phyloP scores from a whole-genome alignment of 2,797 vertebrate genomes.

The Artibeus lituratus region DNA sequence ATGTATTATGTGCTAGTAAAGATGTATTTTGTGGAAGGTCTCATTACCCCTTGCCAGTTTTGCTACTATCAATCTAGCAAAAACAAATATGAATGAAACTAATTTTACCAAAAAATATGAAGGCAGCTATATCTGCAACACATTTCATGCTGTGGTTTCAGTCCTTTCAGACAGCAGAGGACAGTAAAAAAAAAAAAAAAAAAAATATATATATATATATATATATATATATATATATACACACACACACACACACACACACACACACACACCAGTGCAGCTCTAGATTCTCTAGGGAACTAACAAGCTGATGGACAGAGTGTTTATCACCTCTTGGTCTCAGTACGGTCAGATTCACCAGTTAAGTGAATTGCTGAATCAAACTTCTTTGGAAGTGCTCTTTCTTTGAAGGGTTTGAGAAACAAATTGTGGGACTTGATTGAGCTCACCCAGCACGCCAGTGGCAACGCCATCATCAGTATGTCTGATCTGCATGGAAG shows the following conservation, averaged over 20 bases:
- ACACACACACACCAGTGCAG: neutral
- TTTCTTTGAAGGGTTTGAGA: neutral
- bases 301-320: neutral
- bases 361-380: neutral
- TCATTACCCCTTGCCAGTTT: slow-evolving; percentile 51
- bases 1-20: slow-evolving; percentile 48
- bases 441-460: neutral
- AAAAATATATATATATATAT: neutral
- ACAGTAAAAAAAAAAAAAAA: neutral
- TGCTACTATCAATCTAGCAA: slow-evolving; percentile 52
- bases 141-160: neutral
- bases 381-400: neutral
- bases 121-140: neutral
- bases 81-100: slow-evolving; percentile 56
- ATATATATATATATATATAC: too few relatives aligned
- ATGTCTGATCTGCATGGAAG: neutral
- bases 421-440: neutral
- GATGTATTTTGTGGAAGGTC: slow-evolving; percentile 26
- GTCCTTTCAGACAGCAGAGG: slow-evolving; percentile 16
- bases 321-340: neutral
- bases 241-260: too few relatives aligned
- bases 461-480: neutral
- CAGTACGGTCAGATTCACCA: neutral
- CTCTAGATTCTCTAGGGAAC: slow-evolving; percentile 8
- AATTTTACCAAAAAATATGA: slow-evolving; percentile 34